Evolutionary conservation across 2,888 invertebrate genomes (phyloP).

Genomic region (Apodemia duryi): DNA sequence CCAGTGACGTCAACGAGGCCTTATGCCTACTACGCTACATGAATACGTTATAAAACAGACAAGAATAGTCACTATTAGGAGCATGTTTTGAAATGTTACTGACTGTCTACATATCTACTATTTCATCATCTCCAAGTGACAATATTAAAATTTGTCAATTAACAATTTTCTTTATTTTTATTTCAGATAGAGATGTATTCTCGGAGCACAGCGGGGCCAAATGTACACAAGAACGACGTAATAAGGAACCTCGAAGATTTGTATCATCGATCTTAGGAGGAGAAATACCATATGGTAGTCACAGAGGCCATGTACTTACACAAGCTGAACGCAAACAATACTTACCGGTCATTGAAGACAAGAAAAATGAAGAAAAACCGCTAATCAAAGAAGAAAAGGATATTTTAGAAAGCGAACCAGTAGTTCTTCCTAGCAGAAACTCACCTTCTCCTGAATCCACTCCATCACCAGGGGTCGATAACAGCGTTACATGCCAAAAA

Average conservation of each 20-base stretch:
- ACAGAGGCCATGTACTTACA: slow-evolving; percentile 86
- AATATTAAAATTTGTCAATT: neutral
- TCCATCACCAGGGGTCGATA: slow-evolving; percentile 83
- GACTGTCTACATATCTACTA: slow-evolving; percentile 9
- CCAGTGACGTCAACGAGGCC: slow-evolving; percentile 75
- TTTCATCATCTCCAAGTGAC: neutral
- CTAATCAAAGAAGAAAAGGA: slow-evolving; percentile 83
- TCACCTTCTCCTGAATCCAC: slow-evolving; percentile 74
- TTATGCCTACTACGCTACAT: slow-evolving; percentile 64
- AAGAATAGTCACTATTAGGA: slow-evolving; percentile 46
- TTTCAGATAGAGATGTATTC: slow-evolving; percentile 75
- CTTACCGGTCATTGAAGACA: slow-evolving; percentile 79
- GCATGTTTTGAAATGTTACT: slow-evolving; percentile 8
- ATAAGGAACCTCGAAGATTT: slow-evolving; percentile 81
- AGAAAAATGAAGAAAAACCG: slow-evolving; percentile 73
- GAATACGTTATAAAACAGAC: slow-evolving; percentile 65
- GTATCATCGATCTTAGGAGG: slow-evolving; percentile 90
- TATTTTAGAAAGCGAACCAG: slow-evolving; percentile 80
- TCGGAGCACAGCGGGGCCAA: slow-evolving; percentile 57
- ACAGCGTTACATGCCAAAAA: slow-evolving; percentile 83
- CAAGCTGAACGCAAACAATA: slow-evolving; percentile 90
- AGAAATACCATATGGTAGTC: slow-evolving; percentile 89
- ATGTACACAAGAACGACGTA: slow-evolving; percentile 51
- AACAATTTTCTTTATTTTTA: slow-evolving; percentile 37
- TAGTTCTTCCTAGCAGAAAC: slow-evolving; percentile 75